Conservation (phyloP, 2,113 vertebrate species). For the Microtus richardsoni region DNA sequence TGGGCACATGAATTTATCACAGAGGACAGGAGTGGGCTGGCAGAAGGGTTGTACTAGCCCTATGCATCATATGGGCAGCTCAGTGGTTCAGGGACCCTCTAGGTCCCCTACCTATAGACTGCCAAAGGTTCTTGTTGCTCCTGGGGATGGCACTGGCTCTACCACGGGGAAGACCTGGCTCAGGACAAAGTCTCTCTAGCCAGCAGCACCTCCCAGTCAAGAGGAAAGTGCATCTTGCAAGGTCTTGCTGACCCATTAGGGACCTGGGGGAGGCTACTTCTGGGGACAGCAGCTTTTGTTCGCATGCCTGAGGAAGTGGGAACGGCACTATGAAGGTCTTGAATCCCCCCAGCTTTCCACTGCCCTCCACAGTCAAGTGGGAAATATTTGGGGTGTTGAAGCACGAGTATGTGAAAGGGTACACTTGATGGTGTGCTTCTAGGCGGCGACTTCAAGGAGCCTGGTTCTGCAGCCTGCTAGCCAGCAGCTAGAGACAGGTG, state of each 20-base stretch:
- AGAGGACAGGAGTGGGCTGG: background rate
- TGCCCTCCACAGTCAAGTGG: background rate
- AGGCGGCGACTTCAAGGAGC: fast-evolving
- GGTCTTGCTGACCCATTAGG: fast-evolving
- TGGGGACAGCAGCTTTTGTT: fast-evolving
- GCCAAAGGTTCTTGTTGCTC: no score
- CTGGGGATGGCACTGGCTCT: background rate
- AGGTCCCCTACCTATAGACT: no score
- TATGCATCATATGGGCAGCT: background rate
- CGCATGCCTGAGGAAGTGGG: fast-evolving
- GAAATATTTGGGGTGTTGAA: fast-evolving
- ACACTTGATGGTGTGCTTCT: fast-evolving
- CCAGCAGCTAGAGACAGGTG: fast-evolving
- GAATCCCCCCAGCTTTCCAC: fast-evolving
- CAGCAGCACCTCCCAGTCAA: fast-evolving
- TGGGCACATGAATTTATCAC: background rate
- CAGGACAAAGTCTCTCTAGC: fast-evolving
- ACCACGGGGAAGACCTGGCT: fast-evolving
- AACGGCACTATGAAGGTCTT: fast-evolving
- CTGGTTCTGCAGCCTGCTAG: background rate
- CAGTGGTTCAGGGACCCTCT: background rate
- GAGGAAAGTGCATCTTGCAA: fast-evolving
- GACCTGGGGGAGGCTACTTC: background rate
- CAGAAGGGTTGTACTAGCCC: background rate
- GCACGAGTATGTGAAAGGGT: fast-evolving